phyloP scores from a whole-genome alignment of 2,113 vertebrate genomes.

The Hypocryptadius cinnamomeus region DNA sequence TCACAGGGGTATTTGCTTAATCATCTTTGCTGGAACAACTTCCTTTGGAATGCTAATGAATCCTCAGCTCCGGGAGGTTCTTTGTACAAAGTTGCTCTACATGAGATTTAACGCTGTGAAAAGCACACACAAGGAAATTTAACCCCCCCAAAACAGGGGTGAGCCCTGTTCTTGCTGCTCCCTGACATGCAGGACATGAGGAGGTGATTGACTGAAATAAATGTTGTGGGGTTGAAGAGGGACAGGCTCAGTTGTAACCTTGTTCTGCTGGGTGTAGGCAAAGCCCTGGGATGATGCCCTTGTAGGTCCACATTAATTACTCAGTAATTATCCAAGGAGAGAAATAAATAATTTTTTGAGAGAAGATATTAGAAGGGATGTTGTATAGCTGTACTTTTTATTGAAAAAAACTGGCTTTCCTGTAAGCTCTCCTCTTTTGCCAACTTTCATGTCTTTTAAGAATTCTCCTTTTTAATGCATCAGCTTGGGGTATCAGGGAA shows the following conservation, averaged over 20 bases:
- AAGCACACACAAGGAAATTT: conserved; percentile 3
- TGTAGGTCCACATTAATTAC: not conserved
- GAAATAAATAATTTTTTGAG: not conserved
- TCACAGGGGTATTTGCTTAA: conserved; percentile 33
- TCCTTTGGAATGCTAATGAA: conserved; percentile 59
- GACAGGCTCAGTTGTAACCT: not conserved
- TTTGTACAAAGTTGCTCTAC: conserved; percentile 9
- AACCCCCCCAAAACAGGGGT: not conserved
- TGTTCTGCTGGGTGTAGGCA: not conserved
- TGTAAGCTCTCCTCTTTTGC: not conserved
- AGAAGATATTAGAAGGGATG: not conserved
- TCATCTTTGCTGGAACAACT: conserved; percentile 48
- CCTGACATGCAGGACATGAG: not conserved
- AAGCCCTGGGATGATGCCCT: not conserved
- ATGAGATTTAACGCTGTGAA: conserved; percentile 16
- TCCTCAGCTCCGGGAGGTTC: conserved; percentile 13
- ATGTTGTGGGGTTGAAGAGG: not conserved
- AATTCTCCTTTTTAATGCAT: not conserved
- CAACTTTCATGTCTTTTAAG: not conserved
- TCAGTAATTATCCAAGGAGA: not conserved
- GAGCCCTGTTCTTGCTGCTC: not conserved
- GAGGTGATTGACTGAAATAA: not conserved
- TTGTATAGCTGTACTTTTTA: not conserved
- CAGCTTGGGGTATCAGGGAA: not conserved
- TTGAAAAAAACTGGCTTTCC: not conserved